Base-by-base conservation (phyloP, 2,113 vertebrate genomes). In the Agelaius tricolor region DNA sequence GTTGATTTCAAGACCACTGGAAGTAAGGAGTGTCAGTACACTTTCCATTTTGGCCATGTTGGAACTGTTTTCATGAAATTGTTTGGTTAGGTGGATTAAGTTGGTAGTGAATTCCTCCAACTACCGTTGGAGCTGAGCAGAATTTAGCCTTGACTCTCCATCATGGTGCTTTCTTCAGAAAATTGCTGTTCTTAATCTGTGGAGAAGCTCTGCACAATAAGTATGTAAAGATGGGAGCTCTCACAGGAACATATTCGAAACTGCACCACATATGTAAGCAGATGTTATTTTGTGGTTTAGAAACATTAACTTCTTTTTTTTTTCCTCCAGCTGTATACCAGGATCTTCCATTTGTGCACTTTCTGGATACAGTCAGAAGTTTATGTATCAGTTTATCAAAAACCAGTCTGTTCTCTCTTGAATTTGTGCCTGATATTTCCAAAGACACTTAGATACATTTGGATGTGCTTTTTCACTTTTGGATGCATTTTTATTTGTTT, bases 251-350 rank as follows among this genome's bases (percentile, higher is more conserved):
- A 9, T 67, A 58, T 28, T 93, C 90, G 59, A 91, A 95, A 91
- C 88, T 94, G 68, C 37, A 80, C 65, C 69, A 49, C 76, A 75
- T 83, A 78, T 93, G 63, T 90, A 84, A 91, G 79, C 79, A 93
- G 93, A 96, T 92, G 87, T 72, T 91, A 66, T 74, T 95, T 63
- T 92, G 88, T 86, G 87, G 92, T 84, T 94, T 89, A 59, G 63
- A 80, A 90, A 86, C 43, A 77, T 73, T 52, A 47, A 26, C 22
- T 49, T 46, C 2, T 58, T 62, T 91, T 76, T 46, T 51, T 62
- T 76, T 21, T 35, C 23, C 33, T 77, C n/a, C 89, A 95, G 67
- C 90, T 95, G 78, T 88, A 41, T 54, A 24, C 82, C 68, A 93
- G 87, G 77, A 81, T 88, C 73, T 88, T 62, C 39, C 19, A 66